phyloP scores from a whole-genome alignment of 2,113 vertebrate genomes.

The Nymphicus hollandicus region DNA sequence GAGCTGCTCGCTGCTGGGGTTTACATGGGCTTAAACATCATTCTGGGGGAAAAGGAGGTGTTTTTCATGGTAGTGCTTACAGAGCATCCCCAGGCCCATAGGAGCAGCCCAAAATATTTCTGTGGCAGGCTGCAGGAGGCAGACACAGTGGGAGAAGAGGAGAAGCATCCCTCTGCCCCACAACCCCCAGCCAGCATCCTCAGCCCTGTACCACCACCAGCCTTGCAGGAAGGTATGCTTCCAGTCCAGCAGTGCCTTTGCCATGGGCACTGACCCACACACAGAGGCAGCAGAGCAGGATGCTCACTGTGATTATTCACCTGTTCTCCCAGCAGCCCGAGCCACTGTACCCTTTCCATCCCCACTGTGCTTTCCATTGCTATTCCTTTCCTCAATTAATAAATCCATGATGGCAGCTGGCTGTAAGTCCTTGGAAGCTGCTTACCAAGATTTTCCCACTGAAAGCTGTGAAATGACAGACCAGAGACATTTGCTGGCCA shows the following conservation, averaged over 20 bases:
- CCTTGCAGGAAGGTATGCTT: not conserved
- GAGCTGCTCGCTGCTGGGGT: not conserved
- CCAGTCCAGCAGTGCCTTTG: not conserved
- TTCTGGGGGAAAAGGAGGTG: not conserved
- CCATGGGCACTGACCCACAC: too few species aligned
- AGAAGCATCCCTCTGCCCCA: not conserved
- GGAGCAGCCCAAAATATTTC: not conserved
- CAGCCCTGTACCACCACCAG: not conserved
- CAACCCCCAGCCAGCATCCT: not conserved
- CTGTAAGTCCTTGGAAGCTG: not conserved
- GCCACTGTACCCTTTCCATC: not conserved
- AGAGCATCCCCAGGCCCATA: not conserved
- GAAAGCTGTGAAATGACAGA: conserved; percentile 2
- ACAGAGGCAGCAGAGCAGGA: not conserved
- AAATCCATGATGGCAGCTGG: not conserved
- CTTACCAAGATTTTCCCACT: not conserved
- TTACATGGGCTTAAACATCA: not conserved
- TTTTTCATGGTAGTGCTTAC: not conserved
- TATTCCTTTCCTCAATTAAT: not conserved
- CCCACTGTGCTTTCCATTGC: not conserved
- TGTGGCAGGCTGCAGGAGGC: not conserved
- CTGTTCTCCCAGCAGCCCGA: not conserved
- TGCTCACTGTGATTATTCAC: fast-evolving
- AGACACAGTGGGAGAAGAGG: fast-evolving
- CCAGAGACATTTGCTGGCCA: not conserved